Conservation (phyloP, 1,140 invertebrate genomes). For the Ceratosolen fusciceps region DNA sequence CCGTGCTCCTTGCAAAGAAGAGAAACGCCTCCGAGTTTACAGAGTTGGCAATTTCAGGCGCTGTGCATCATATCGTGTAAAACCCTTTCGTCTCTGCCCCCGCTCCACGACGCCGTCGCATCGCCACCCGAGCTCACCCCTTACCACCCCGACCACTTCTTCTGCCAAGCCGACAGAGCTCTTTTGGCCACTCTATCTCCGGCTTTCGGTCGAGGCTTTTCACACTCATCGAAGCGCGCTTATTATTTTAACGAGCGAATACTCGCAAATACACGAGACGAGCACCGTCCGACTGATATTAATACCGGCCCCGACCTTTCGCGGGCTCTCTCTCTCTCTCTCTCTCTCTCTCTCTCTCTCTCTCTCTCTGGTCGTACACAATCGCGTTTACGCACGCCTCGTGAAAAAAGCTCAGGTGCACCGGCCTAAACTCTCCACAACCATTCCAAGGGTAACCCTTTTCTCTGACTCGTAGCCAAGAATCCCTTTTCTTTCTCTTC, state of each 20-base stretch:
- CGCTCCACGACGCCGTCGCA: too few species aligned
- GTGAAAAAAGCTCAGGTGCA: conserved; percentile 62
- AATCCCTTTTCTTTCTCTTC: conserved; percentile 21
- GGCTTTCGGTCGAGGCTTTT: conserved; percentile 41
- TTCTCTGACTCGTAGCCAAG: conserved; percentile 28
- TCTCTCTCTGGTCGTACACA: background rate
- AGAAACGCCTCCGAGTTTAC: conserved; percentile 20
- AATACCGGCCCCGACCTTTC: conserved; percentile 45
- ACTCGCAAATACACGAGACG: conserved; percentile 32
- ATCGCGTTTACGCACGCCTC: conserved; percentile 44
- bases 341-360: too few species aligned
- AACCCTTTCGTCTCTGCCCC: background rate
- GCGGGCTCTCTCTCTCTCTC: too few species aligned
- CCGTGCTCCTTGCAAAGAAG: conserved; percentile 20
- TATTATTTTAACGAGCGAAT: conserved; percentile 60
- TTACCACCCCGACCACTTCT: background rate
- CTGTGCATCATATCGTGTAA: conserved; percentile 16
- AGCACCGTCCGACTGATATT: conserved; percentile 53
- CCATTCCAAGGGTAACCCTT: conserved; percentile 39
- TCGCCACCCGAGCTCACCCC: too few species aligned
- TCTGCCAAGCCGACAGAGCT: background rate
- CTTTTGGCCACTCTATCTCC: background rate
- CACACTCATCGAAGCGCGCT: conserved; percentile 53
- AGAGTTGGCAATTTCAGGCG: conserved; percentile 32
- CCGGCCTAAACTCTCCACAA: conserved; percentile 37